Conservation (phyloP, 2,888 invertebrate genomes). For the Gnatocerus cornutus region DNA sequence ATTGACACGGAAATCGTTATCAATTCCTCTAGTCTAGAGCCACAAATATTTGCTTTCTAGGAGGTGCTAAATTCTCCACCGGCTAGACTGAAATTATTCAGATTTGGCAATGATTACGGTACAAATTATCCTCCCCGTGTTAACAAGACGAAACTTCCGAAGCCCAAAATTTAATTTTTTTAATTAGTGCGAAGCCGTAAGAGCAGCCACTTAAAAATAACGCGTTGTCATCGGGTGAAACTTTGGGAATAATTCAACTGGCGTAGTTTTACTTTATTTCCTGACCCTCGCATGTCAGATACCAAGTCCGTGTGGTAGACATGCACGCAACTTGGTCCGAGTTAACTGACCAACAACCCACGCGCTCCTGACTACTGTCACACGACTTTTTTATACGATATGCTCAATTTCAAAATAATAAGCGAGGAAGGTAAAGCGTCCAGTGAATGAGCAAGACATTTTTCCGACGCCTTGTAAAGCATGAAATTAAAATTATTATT, state of each 20-base stretch:
- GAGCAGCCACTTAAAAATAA: constrained; percentile 38
- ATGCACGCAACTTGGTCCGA: constrained; percentile 62
- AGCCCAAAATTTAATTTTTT: too few relatives aligned
- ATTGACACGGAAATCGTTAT: too few relatives aligned
- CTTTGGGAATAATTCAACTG: constrained; percentile 47
- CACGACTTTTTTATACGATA: constrained; percentile 63
- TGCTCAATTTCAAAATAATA: constrained; percentile 63
- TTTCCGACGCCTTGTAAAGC: constrained; percentile 1
- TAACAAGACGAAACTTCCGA: too few relatives aligned
- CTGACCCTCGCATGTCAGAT: constrained; percentile 60
- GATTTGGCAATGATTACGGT: too few relatives aligned
- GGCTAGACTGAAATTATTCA: too few relatives aligned
- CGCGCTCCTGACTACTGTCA: constrained; percentile 63
- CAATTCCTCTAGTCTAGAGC: too few relatives aligned
- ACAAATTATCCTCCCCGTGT: too few relatives aligned
- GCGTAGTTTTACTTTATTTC: constrained; percentile 50
- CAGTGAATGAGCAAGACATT: constrained; percentile 16
- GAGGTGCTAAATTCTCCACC: too few relatives aligned
- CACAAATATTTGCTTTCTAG: too few relatives aligned
- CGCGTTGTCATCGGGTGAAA: constrained; percentile 43
- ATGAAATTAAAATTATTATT: constrained; percentile 2
- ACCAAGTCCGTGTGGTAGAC: constrained; percentile 56
- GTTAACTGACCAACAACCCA: constrained; percentile 64
- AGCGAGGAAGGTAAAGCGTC: constrained; percentile 44
- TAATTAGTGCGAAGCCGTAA: not conserved